These are phyloP conservation scores for Anastrepha obliqua DNA, from an alignment of 1,140 invertebrate genomes.

Conservation along the genomic window DNA sequence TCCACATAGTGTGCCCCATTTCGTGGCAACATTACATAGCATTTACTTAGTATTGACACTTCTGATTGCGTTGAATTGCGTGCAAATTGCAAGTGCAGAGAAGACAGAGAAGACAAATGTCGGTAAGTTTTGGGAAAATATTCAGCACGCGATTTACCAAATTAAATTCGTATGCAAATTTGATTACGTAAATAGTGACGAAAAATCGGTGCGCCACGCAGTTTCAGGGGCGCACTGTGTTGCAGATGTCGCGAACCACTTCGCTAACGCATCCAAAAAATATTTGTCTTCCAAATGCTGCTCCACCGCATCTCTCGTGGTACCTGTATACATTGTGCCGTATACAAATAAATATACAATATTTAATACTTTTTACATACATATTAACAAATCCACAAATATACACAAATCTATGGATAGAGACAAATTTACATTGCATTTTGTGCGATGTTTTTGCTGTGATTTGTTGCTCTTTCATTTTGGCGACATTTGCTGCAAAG, in stretches of 20 bases:
- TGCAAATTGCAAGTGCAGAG: conserved; percentile 30
- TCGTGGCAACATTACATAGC: neutral
- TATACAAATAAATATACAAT: neutral
- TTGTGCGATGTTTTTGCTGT: neutral
- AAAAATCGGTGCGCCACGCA: conserved; percentile 16
- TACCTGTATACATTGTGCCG: neutral
- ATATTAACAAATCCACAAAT: neutral
- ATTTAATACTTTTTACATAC: neutral
- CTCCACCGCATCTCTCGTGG: neutral
- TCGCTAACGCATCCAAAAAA: conserved; percentile 5
- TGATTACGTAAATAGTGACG: conserved; percentile 6
- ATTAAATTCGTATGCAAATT: conserved; percentile 7
- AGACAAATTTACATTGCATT: neutral
- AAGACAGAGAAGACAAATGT: conserved; percentile 54
- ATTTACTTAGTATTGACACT: neutral
- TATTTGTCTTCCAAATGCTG: neutral
- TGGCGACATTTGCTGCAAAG: neutral
- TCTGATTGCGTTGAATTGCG: neutral
- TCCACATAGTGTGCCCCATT: neutral
- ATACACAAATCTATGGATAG: neutral
- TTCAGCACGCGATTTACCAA: neutral
- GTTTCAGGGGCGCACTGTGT: neutral
- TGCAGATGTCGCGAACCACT: neutral
- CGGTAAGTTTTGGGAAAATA: conserved; percentile 1
- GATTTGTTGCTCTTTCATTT: neutral